A percentile compares a stretch with the other conserved stretches of the same genome.
Evolutionary conservation across 2,888 invertebrate species (phyloP).

Genomic region (Lysandra bellargus): DNA sequence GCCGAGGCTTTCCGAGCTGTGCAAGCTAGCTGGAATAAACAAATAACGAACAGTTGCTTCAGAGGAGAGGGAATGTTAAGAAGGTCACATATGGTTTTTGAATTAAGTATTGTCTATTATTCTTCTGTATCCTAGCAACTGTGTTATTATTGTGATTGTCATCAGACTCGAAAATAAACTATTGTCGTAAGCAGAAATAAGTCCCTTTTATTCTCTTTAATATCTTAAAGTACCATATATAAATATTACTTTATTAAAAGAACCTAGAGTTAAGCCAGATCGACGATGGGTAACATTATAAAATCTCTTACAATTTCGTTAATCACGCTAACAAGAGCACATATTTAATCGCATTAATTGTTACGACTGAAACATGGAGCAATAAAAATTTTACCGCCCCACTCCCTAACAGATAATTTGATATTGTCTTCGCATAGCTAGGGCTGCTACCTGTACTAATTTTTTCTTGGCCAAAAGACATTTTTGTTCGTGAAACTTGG

Average conservation of each 20-base stretch:
- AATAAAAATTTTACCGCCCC: conserved; percentile 15
- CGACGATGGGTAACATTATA: neutral
- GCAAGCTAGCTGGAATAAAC: too few species aligned
- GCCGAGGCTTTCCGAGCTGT: too few species aligned
- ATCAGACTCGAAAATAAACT: too few species aligned
- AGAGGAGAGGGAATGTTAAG: too few species aligned
- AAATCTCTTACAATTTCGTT: neutral
- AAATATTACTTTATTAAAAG: neutral
- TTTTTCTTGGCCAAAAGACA: neutral
- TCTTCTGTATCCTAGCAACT: too few species aligned
- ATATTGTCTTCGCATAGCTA: conserved; percentile 23
- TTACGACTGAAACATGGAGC: conserved; percentile 1
- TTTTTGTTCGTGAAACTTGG: neutral
- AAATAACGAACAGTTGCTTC: too few species aligned
- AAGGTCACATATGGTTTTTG: too few species aligned
- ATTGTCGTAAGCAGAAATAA: too few species aligned
- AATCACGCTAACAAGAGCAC: conserved; percentile 16
- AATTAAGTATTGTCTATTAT: too few species aligned
- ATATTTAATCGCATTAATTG: conserved; percentile 23
- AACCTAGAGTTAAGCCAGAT: neutral
- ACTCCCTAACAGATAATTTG: conserved; percentile 24
- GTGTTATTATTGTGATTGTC: too few species aligned
- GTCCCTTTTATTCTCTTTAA: too few species aligned
- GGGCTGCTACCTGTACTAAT: neutral
- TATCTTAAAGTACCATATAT: too few species aligned